Evolutionary conservation across 1,140 invertebrate genomes (phyloP).

Genomic region (Chionoecetes opilio): DNA sequence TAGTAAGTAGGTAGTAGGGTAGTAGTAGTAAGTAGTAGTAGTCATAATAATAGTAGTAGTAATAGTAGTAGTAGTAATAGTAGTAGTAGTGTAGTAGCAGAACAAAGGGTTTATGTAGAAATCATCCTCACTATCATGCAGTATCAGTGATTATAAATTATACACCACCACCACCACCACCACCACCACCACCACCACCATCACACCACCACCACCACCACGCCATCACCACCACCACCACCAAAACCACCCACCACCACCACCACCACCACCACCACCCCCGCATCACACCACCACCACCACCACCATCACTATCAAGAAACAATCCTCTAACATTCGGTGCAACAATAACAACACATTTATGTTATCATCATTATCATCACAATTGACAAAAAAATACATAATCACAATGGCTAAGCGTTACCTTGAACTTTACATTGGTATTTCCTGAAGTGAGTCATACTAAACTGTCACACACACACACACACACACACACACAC

Average conservation of each 20-base stretch:
- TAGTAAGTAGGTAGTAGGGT: neutral
- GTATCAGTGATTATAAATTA: neutral
- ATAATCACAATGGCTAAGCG: neutral
- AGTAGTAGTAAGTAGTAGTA: constrained; percentile 23
- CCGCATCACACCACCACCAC: neutral
- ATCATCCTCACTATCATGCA: neutral
- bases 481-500: neutral
- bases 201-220: neutral
- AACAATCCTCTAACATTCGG: no score
- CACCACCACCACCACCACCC: neutral
- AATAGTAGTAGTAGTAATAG: neutral
- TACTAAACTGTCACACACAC: neutral
- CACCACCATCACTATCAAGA: neutral
- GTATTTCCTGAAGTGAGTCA: neutral
- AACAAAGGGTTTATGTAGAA: no score
- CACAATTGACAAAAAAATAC: neutral
- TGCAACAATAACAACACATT: no score
- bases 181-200: neutral
- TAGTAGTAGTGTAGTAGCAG: neutral
- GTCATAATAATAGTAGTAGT: neutral
- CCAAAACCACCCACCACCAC: neutral
- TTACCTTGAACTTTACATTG: neutral
- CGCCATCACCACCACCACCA: neutral
- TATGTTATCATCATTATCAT: no score
- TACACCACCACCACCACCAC: neutral